Evolutionary conservation across 2,113 vertebrate species (phyloP), one percentile per base, ranked within the genome.

Genomic region (Propithecus coquereli): DNA sequence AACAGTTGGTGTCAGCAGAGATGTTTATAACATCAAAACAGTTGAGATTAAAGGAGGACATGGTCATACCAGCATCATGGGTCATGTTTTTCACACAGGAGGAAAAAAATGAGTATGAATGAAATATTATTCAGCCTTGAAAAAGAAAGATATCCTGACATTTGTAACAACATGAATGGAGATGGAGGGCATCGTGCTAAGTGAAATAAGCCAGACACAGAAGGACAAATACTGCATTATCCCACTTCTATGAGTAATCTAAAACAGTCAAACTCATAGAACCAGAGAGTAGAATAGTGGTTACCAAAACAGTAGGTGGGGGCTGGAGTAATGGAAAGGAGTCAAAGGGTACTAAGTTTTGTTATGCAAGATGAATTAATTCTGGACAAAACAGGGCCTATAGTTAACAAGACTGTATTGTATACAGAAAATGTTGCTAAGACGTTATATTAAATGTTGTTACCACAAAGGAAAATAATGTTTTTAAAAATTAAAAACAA

Each of bases 41-140:
- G 84, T 13, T 45, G 45, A 97, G 79, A 79, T 91, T 50, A 95
- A 92, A 97, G 61, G 59, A 90, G 65, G 52, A 57, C 18, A 47
- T 87, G 77, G 17, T 50, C 34, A 12, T 18, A 70, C 0, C 9
- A 97, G 70, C 87, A 80, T 57, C 45, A 40, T 43, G n/a, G 43
- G 25, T 73, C 65, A 43, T 14, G 32, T 74, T 96, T 90, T 52
- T 18, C 82, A 84, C 45, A 85, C 5, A 71, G 76, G 37, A 43
- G n/a, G 59, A 47, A 88, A 34, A 52, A 52, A 92, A n/a, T 43
- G 25, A 54, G 52, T 50, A n/a, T 20, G 6, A 47, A 73, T 14
- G 88, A 47, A 86, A 80, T 66, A 59, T 11, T 79, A 90, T 32
- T 37, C 45, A 54, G 37, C 71, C 80, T 61, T 45, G 54, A 70